Base-by-base conservation (phyloP, 2,888 invertebrate species). In the Drosophila incognita region DNA sequence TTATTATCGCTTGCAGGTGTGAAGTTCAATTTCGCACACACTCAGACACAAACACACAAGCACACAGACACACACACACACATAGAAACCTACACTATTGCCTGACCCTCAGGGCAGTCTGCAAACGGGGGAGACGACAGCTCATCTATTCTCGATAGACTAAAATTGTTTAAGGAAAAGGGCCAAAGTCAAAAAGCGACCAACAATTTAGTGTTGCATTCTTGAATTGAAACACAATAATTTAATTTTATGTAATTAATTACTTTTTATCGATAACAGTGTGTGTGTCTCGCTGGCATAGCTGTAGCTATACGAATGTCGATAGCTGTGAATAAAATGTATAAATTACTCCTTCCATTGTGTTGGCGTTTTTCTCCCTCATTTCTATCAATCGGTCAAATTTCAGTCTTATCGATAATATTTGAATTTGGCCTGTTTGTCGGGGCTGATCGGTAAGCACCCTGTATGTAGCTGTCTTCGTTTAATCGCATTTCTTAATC, bases 141-240 rank as follows among this genome's bases (percentile, higher is more conserved):
- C 71, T 52, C 77, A 76, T 76, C 62, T 70, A 71, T 75, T 71
- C 61, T 52, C 71, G 18, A 53, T 57, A 29, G 58, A 49, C 53
- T 31, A 51, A 33, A 24, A 51, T 21, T 4, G 13, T 7, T 15
- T 1, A 48, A 36, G 8, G 7, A 18, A 35, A 46, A 46, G 21
- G 31, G 36, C 42, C 18, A 62, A 33, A 53, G 33, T 29, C n/a
- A 61, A n/a, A 53, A 13, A 1, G 29, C 13, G 10, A n/a, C 21
- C 24, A 46, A 13, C 2, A 56, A 24, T 49, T 49, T 18, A n/a
- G 27, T 13, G 7, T n/a, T 56, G 27, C n/a, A 51, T n/a, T 6
- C 13, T n/a, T 52, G 2, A 29, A 58, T 24, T 24, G 46, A 15
- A 24, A 21, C 4, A 4, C 4, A 24, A 15, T 15, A 21, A 42